These are phyloP conservation scores for Ectobius pallidus DNA, from an alignment of 2,888 invertebrate genomes.

Conservation along the genomic window DNA sequence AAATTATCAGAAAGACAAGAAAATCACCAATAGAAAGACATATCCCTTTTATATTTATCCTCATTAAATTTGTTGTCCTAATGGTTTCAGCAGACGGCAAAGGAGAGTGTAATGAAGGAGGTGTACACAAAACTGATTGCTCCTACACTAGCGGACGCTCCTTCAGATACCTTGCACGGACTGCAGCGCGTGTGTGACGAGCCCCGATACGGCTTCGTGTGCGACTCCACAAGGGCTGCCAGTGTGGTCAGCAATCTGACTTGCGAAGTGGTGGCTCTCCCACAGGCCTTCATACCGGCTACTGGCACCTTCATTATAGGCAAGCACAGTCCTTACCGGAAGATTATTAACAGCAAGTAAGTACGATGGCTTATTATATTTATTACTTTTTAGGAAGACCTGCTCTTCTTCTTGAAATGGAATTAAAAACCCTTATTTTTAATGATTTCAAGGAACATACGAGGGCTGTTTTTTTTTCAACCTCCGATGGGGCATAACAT, in stretches of 20 bases:
- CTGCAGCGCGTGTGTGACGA: neutral
- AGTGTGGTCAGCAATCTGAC: neutral
- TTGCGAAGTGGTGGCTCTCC: neutral
- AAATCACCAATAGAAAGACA: no score
- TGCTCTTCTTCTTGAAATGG: no score
- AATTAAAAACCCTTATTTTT: no score
- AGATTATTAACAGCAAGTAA: constrained; percentile 16
- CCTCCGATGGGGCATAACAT: no score
- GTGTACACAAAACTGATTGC: neutral
- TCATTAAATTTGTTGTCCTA: no score
- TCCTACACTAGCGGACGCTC: neutral
- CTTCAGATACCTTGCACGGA: neutral
- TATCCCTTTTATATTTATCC: no score
- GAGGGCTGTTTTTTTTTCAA: no score
- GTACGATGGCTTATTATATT: no score
- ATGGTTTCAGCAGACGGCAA: neutral
- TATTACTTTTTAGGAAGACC: no score
- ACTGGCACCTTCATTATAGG: neutral
- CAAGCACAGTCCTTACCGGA: neutral
- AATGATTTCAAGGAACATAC: no score
- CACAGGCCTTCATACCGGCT: neutral
- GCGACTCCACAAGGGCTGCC: neutral
- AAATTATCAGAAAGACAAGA: no score
- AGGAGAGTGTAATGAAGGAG: neutral
- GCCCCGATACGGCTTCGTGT: neutral